These are phyloP conservation scores for Caenorhabditis doughertyi DNA, from an alignment of 2,888 invertebrate genomes.

Conservation along the genomic window DNA sequence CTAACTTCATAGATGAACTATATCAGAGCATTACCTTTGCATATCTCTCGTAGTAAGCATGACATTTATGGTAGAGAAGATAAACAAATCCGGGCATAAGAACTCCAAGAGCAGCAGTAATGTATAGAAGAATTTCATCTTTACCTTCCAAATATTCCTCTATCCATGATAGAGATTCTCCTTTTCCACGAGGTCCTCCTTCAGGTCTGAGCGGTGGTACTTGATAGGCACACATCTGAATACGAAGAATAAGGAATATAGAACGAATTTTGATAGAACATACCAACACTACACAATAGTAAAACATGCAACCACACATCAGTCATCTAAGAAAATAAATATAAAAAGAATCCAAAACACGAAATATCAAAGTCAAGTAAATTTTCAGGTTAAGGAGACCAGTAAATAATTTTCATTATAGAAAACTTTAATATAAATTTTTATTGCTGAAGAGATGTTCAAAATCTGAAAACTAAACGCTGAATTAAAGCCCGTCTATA, in stretches of 20 bases:
- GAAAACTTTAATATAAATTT: background rate
- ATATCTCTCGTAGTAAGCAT: constrained; percentile 73
- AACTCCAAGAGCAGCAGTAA: constrained; percentile 79
- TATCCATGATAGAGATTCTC: constrained; percentile 59
- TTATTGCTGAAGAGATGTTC: constrained; percentile 2
- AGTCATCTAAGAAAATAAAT: constrained; percentile 29
- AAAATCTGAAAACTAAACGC: constrained; percentile 16
- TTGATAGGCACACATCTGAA: constrained; percentile 52
- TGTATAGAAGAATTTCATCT: constrained; percentile 79
- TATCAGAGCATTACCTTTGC: constrained; percentile 72
- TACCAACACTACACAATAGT: constrained; percentile 49
- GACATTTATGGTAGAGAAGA: constrained; percentile 75
- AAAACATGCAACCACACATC: constrained; percentile 48
- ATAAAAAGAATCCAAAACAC: background rate
- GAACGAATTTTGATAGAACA: background rate
- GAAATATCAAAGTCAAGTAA: background rate
- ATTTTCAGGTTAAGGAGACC: constrained; percentile 19
- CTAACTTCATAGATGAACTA: background rate
- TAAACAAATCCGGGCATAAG: constrained; percentile 79
- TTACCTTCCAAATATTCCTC: constrained; percentile 69
- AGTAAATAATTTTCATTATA: background rate
- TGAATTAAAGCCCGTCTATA: constrained; percentile 19
- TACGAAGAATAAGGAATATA: background rate
- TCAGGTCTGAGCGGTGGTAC: constrained; percentile 65
- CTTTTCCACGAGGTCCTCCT: constrained; percentile 27